These are phyloP conservation scores for Chromis chromis DNA, from an alignment of 2,797 vertebrate genomes.

Conservation along the genomic window DNA sequence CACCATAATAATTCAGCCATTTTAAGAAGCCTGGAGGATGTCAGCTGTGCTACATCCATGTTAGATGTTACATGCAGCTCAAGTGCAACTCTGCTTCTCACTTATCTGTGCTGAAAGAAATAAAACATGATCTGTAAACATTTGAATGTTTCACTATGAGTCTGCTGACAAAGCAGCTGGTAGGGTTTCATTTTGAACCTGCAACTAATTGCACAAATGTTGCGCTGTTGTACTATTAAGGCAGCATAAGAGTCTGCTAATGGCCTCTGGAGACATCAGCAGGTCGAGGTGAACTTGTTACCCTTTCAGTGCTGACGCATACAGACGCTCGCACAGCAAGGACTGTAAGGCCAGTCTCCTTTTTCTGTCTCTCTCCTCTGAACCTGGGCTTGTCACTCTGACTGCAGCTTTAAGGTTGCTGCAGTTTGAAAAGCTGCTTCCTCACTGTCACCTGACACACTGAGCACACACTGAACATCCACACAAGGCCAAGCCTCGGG, in stretches of 20 bases:
- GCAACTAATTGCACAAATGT: constrained; percentile 22
- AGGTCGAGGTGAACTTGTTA: constrained; percentile 56
- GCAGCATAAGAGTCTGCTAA: constrained; percentile 11
- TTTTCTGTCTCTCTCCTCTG: constrained; percentile 27
- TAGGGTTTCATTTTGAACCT: constrained; percentile 22
- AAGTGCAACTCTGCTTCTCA: not conserved
- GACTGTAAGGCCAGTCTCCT: constrained; percentile 20
- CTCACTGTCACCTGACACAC: constrained; percentile 71
- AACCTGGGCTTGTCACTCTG: constrained; percentile 57
- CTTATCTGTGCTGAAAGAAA: not conserved
- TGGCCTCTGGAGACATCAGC: constrained; percentile 52
- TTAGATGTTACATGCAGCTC: not conserved
- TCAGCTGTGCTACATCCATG: not conserved
- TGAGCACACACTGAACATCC: constrained; percentile 44
- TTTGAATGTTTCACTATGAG: not conserved
- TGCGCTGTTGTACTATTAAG: constrained; percentile 12
- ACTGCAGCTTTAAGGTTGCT: constrained; percentile 67
- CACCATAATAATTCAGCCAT: not conserved
- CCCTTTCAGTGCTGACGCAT: constrained; percentile 37
- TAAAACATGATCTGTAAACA: not conserved
- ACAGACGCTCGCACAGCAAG: constrained; percentile 19
- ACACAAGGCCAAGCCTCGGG: constrained; percentile 32
- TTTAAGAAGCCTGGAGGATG: not conserved
- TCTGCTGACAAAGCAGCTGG: constrained; percentile 1
- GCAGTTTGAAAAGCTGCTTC: constrained; percentile 59